phyloP scores from a whole-genome alignment of 1,140 invertebrate species.

The Chrysomallon squamiferum region DNA sequence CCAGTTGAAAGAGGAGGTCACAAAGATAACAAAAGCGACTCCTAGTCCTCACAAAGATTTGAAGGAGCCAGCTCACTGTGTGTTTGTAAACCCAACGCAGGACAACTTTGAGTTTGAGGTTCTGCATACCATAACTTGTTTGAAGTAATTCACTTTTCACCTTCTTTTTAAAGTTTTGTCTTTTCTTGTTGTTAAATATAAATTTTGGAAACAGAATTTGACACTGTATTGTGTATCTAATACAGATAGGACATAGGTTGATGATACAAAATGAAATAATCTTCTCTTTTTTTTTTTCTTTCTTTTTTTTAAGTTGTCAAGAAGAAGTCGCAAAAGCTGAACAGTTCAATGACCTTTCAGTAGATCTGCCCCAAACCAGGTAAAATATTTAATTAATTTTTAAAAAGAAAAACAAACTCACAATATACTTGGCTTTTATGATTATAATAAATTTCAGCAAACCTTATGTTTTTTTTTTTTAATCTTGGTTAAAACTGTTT shows the following conservation, averaged over 20 bases:
- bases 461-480: too few species aligned
- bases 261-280: too few species aligned
- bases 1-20: conserved; percentile 59
- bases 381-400: too few species aligned
- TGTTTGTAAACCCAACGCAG: conserved; percentile 44
- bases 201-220: too few species aligned
- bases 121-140: conserved; percentile 43
- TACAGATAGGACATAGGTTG: too few species aligned
- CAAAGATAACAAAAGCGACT: conserved; percentile 36
- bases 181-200: too few species aligned
- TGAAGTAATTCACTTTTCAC: conserved; percentile 24
- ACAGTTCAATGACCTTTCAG: conserved; percentile 51
- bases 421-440: too few species aligned
- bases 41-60: conserved; percentile 30
- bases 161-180: neutral
- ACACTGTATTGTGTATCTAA: too few species aligned
- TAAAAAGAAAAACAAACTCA: too few species aligned
- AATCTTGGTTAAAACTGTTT: too few species aligned
- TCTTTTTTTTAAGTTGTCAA: conserved; percentile 44
- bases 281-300: too few species aligned
- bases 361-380: conserved; percentile 47
- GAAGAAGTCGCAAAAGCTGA: conserved; percentile 44
- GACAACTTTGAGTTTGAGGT: conserved; percentile 62
- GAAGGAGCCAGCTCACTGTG: neutral
- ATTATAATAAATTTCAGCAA: too few species aligned